phyloP scores from a whole-genome alignment of 2,888 invertebrate genomes.

The Leptopilina myrica region DNA sequence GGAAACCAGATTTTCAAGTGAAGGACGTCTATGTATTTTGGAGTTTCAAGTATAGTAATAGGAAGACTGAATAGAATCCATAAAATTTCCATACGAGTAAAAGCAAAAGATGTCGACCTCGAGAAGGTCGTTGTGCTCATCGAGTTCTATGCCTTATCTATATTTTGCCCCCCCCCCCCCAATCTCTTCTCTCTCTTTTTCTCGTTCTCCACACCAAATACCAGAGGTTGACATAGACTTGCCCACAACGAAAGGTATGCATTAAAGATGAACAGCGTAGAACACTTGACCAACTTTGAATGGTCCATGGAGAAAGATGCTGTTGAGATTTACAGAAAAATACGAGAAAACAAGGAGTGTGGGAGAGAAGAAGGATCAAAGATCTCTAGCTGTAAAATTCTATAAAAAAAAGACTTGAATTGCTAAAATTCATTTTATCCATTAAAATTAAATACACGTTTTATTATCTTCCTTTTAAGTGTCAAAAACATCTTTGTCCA shows the following conservation, averaged over 20 bases:
- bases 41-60: slow-evolving; percentile 21
- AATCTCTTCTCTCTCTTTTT: background rate
- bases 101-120: slow-evolving; percentile 32
- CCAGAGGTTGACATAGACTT: slow-evolving; percentile 49
- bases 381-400: background rate
- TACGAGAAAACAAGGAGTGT: slow-evolving; percentile 1
- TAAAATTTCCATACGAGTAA: slow-evolving; percentile 35
- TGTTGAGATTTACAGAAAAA: slow-evolving; percentile 19
- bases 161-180: background rate
- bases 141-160: slow-evolving; percentile 31
- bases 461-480: background rate
- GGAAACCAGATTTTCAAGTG: slow-evolving; percentile 17
- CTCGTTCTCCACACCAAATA: slow-evolving; percentile 24
- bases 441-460: background rate
- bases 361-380: background rate
- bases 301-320: slow-evolving; percentile 12
- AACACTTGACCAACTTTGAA: slow-evolving; percentile 47
- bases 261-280: slow-evolving; percentile 51
- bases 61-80: slow-evolving; percentile 31
- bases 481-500: background rate
- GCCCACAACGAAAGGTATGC: slow-evolving; percentile 46
- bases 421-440: background rate
- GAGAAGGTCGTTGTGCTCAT: slow-evolving; percentile 38
- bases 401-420: slow-evolving; percentile 24
- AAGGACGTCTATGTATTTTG: slow-evolving; percentile 7